A percentile compares a stretch with the other conserved stretches of the same genome.
Conservation (phyloP, 37 sponge, comb jelly and placozoan genomes). For the Halichondria panicea region DNA sequence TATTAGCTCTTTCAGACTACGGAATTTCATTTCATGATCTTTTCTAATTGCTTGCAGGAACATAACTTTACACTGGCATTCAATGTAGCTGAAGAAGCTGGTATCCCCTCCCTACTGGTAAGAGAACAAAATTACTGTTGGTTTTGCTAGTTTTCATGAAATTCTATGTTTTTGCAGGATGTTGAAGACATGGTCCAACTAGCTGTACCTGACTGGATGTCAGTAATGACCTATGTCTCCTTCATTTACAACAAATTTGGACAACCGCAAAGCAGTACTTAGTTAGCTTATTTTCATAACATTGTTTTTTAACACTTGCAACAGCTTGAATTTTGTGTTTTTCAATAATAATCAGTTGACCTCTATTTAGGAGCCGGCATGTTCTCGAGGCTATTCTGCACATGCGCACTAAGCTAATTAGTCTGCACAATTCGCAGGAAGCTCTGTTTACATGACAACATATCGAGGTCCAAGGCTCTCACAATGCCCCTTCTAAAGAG, state of each 20-base stretch:
- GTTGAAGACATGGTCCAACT: conserved; percentile 87
- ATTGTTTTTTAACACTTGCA: neutral
- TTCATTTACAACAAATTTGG: conserved; percentile 62
- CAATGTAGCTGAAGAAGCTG: conserved; percentile 52
- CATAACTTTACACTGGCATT: conserved; percentile 75
- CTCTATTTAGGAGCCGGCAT: too few relatives aligned
- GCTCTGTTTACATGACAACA: neutral
- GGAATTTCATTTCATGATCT: neutral
- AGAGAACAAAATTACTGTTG: too few relatives aligned
- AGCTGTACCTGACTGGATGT: conserved; percentile 82
- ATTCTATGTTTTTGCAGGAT: conserved; percentile 47
- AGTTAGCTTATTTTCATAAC: neutral
- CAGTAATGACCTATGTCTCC: conserved; percentile 89
- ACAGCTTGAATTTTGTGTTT: neutral
- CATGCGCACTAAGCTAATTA: neutral
- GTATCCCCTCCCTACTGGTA: conserved; percentile 68
- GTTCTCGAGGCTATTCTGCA: neutral
- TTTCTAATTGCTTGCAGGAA: conserved; percentile 4
- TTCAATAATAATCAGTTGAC: neutral
- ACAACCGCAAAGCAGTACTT: neutral
- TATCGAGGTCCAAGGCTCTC: neutral
- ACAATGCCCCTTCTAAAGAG: neutral
- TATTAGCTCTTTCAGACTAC: neutral
- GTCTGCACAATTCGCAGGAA: neutral
- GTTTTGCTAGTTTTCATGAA: neutral